phyloP scores from a whole-genome alignment of 2,888 invertebrate species.

The Troilus luridus region DNA sequence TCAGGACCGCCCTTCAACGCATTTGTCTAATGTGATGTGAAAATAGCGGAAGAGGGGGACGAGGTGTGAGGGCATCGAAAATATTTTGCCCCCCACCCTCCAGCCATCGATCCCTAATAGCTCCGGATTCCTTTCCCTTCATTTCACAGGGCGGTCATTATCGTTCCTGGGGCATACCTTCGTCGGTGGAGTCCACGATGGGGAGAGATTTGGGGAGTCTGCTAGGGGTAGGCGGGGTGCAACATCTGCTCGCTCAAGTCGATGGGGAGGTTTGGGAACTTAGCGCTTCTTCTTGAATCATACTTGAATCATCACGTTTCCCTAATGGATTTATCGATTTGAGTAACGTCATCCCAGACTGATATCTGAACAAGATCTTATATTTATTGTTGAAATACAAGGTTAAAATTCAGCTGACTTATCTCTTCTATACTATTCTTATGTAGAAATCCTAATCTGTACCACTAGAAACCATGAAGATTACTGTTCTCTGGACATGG shows the following conservation, averaged over 20 bases:
- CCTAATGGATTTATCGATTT: not conserved
- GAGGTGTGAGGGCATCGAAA: constrained; percentile 43
- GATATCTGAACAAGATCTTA: not conserved
- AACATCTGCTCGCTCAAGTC: not conserved
- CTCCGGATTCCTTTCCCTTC: constrained; percentile 36
- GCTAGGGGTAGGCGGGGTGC: not conserved
- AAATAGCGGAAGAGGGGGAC: not conserved
- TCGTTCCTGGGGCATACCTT: constrained; percentile 30
- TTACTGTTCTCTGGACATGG: too few species aligned
- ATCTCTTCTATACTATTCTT: too few species aligned
- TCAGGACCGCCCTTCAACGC: not conserved
- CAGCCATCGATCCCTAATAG: constrained; percentile 42
- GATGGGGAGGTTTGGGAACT: not conserved
- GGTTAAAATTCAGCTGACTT: too few species aligned
- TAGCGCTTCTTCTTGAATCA: not conserved
- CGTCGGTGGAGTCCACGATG: not conserved
- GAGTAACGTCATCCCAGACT: not conserved
- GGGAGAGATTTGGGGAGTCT: not conserved
- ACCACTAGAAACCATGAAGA: too few species aligned
- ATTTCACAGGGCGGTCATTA: constrained; percentile 44
- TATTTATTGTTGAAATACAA: too few species aligned
- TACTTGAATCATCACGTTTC: not conserved
- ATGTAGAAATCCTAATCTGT: too few species aligned
- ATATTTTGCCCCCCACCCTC: constrained; percentile 5
- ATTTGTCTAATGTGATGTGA: constrained; percentile 43